A percentile compares a stretch with the other conserved stretches of the same genome.
These are phyloP conservation scores for Columba livia DNA, from an alignment of 2,113 vertebrate species.

Conservation along the genomic window DNA sequence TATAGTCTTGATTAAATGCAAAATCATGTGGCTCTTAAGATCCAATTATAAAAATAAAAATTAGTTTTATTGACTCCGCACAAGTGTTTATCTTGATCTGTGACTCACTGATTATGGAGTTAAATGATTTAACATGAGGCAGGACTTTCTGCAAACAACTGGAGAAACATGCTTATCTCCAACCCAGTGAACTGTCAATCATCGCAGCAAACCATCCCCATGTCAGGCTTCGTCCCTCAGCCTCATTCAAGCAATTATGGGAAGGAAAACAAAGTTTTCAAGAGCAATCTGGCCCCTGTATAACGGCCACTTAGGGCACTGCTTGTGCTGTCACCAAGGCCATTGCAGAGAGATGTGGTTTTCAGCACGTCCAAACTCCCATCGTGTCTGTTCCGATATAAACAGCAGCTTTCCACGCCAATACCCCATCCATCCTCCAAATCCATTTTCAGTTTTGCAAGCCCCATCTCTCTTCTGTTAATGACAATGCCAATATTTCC, in stretches of 20 bases:
- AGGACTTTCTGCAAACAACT: slow-evolving; percentile 25
- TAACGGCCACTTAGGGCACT: background rate
- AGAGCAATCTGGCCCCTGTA: background rate
- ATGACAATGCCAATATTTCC: background rate
- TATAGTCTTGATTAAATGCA: background rate
- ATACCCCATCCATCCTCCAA: background rate
- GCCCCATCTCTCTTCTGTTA: background rate
- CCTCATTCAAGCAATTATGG: background rate
- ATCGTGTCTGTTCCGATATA: fast-evolving
- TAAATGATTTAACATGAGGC: background rate
- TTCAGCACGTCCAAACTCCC: background rate
- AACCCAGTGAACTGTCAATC: background rate
- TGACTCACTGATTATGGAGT: slow-evolving; percentile 25
- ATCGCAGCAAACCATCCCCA: background rate
- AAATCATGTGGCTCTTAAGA: slow-evolving; percentile 47
- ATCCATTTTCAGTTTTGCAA: background rate
- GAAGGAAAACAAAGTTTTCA: background rate
- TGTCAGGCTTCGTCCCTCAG: background rate
- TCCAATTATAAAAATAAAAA: slow-evolving; percentile 58
- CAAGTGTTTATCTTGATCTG: slow-evolving; percentile 9
- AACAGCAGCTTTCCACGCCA: background rate
- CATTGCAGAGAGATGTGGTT: background rate
- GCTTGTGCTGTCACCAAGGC: background rate
- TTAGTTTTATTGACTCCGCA: slow-evolving; percentile 17
- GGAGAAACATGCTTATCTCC: slow-evolving; percentile 1